Evolutionary conservation across 2,888 invertebrate genomes (phyloP).

Genomic region (Abscondita cerata): DNA sequence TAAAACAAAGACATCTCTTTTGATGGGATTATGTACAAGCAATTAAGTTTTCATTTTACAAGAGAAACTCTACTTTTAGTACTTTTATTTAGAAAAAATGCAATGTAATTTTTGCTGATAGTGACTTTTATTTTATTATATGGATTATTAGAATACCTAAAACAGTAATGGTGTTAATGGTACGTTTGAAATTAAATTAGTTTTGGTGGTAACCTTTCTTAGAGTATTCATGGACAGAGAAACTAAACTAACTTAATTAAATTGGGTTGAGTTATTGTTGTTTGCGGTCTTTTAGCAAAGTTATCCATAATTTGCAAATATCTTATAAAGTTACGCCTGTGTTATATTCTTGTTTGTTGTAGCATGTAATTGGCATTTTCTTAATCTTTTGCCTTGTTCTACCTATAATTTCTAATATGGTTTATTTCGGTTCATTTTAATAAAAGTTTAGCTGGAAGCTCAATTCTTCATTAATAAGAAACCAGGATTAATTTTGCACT

Average conservation of each 20-base stretch:
- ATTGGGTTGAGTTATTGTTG: constrained; percentile 6
- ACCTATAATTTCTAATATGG: too few species aligned
- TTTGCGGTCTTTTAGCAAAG: constrained; percentile 6
- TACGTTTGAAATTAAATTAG: constrained; percentile 10
- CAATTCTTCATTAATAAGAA: too few species aligned
- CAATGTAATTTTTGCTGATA: not conserved
- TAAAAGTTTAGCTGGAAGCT: too few species aligned
- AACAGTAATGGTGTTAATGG: constrained; percentile 9
- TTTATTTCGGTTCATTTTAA: too few species aligned
- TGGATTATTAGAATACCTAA: constrained; percentile 9
- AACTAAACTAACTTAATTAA: constrained; percentile 10
- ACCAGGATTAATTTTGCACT: too few species aligned
- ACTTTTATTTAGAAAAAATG: not conserved
- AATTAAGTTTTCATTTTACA: too few species aligned
- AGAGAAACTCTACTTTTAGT: too few species aligned
- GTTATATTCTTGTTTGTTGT: not conserved
- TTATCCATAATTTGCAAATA: constrained; percentile 6
- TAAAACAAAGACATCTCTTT: too few species aligned
- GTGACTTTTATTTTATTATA: not conserved
- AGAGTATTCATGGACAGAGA: constrained; percentile 4
- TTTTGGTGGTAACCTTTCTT: constrained; percentile 4
- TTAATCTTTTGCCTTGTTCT: too few species aligned
- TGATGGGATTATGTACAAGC: too few species aligned
- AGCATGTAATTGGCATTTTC: too few species aligned
- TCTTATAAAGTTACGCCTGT: not conserved